A percentile compares a stretch with the other conserved stretches of the same genome.
These are phyloP conservation scores for Eilema depressum DNA, from an alignment of 2,888 invertebrate species.

Conservation along the genomic window DNA sequence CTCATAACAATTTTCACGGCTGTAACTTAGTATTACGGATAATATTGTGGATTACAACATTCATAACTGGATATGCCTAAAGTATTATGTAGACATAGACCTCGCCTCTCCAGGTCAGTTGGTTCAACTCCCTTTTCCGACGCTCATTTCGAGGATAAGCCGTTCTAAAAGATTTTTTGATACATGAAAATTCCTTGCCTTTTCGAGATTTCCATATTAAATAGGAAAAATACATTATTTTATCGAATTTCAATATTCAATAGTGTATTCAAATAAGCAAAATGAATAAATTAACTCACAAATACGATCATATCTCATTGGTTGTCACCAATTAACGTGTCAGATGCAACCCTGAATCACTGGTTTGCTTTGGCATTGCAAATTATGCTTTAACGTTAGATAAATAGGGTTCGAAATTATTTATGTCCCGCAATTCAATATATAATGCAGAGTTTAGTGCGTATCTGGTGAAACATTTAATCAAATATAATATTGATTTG, in stretches of 20 bases:
- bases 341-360: constrained; percentile 47
- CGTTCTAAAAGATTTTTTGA: too few relatives aligned
- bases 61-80: not conserved
- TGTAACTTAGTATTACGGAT: not conserved
- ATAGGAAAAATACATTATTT: too few relatives aligned
- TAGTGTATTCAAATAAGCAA: constrained; percentile 19
- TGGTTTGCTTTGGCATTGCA: constrained; percentile 42
- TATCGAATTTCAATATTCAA: too few relatives aligned
- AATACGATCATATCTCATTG: constrained; percentile 54
- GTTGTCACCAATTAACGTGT: constrained; percentile 56
- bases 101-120: too few relatives aligned
- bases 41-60: not conserved
- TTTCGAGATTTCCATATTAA: too few relatives aligned
- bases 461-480: constrained; percentile 44
- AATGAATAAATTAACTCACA: constrained; percentile 38
- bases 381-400: constrained; percentile 43
- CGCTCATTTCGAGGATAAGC: too few relatives aligned
- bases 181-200: too few relatives aligned
- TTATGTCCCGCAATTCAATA: not conserved
- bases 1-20: not conserved
- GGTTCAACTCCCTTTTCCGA: too few relatives aligned
- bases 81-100: too few relatives aligned
- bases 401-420: not conserved
- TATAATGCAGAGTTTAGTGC: not conserved
- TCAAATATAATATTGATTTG: constrained; percentile 36